Conservation (phyloP, 2,797 vertebrate genomes). For the Coracias cyanogaster region DNA sequence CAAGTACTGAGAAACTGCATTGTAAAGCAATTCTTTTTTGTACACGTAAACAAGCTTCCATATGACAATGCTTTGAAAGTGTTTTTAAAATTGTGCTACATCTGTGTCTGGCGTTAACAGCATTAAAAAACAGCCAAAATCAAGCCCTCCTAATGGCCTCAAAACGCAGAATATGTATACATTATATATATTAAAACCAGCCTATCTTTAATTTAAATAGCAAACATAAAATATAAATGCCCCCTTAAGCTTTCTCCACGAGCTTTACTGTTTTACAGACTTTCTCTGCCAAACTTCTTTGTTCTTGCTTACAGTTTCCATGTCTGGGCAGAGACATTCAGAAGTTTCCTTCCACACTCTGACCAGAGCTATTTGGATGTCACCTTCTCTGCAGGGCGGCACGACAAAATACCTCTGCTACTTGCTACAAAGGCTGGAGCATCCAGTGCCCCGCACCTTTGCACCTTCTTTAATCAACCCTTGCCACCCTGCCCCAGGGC, state of each 20-base stretch:
- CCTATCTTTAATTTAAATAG: slow-evolving; percentile 16
- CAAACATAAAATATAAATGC: background rate
- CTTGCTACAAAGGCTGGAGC: background rate
- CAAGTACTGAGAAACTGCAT: background rate
- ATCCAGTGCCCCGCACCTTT: accelerated
- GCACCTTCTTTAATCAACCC: background rate
- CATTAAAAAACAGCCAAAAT: background rate
- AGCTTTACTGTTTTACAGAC: background rate
- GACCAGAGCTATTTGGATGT: background rate
- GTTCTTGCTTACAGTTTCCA: background rate
- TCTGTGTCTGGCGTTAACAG: slow-evolving; percentile 15
- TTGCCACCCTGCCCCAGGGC: background rate
- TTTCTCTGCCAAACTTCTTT: background rate
- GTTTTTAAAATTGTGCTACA: background rate
- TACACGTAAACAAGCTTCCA: background rate
- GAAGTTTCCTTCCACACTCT: background rate
- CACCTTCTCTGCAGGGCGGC: background rate
- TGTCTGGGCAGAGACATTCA: background rate
- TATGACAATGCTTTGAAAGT: slow-evolving; percentile 7
- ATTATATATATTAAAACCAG: background rate
- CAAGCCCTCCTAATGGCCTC: background rate
- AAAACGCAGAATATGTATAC: background rate
- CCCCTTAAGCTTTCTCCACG: background rate
- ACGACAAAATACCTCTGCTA: accelerated
- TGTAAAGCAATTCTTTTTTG: background rate